Base-by-base conservation (phyloP, 2,113 vertebrate genomes). In the Catharus bicknelli region DNA sequence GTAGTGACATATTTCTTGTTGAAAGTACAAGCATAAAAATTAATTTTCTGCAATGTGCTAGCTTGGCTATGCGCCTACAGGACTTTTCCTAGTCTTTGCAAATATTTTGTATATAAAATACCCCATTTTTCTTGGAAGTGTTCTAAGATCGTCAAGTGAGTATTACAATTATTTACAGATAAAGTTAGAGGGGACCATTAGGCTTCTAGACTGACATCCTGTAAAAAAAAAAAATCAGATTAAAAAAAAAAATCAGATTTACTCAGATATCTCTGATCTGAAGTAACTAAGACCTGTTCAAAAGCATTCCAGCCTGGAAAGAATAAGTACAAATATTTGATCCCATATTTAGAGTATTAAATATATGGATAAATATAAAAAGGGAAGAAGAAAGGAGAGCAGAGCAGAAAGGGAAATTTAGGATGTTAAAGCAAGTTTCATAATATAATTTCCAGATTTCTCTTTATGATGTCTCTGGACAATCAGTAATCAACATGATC, bases 21-120 rank as follows among this genome's bases (percentile, higher is more conserved):
- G 80, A 96, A 93, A 95, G 47, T 25, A 68, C 7, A 84, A 57
- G 8, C 48, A 79, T 73, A 48, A 64, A 93, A 94, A 94, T 79
- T 81, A 68, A 69, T 92, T 94, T 94, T 94, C 58, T 85, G 51
- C 53, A 85, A 43, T 48, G 69, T 66, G 42, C 18, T 85, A 63
- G 5, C 25, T 85, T 89, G 83, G 57, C 34, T 72, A 14, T 66
- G 25, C 18, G 34, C 69, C 47, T 54, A 42, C 75, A 82, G 20
- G 59, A 69, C 16, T 92, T 90, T 79, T 87, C 54, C 26, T 86
- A 89, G 66, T 72, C 57, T 84, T 86, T 81, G 16, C 5, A 73
- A 54, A 34, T 30, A 68, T 78, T 88, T 75, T 87, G 2, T 36
- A 38, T 50, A 68, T 47, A 68, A 50, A 16, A 1, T 34, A 61